Evolutionary conservation across 1,140 invertebrate species (phyloP), one percentile per base, ranked within the genome.

Genomic region (Lordiphosa collinella): DNA sequence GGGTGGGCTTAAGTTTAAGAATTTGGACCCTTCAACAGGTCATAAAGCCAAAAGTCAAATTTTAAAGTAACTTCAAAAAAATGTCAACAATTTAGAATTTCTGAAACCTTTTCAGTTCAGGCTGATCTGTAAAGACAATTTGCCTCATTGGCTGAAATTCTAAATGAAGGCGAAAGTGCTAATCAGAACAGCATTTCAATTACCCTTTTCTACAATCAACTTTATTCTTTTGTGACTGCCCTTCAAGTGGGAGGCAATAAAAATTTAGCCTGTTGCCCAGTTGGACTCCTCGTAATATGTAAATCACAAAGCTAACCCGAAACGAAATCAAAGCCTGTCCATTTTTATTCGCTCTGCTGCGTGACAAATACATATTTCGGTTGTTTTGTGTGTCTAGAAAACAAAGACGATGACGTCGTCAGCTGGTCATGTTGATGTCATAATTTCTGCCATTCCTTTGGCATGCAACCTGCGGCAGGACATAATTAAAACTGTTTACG

Each of bases 401-500:
- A 25, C 46, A 22, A 37, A 13, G 40, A 16, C 49, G 78, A 63
- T 71, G 74, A 78, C 72, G 78, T 78, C 35, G 49, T 44, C 34
- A 37, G 4, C 40, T 8, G 37, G 18, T 22, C 51, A 16, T 10
- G 78, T 68, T 82, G 76, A 84, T 76, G 78, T 82, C 76, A 82
- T 76, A 72, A 82, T 84, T 64, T 37, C 43, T 47, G 22, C 22
- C 32, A 13, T 34, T 9, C 7, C 31, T 3, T n/a, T 18, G 31
- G 31, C 54, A 50, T 71, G 38, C 49, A 50, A 38, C 31, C 37
- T 37, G 35, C 55, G 32, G 69, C 70, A 35, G 53, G 47, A 67
- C 66, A 71, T 60, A 76, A 82, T 82, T 82, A 82, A 82, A 72
- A 55, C 52, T 60, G 52, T 76, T 82, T 68, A 76, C 78, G 76